A percentile compares a stretch with the other conserved stretches of the same genome.
Conservation (phyloP, 2,797 vertebrate genomes). For the Etheostoma nigrum region DNA sequence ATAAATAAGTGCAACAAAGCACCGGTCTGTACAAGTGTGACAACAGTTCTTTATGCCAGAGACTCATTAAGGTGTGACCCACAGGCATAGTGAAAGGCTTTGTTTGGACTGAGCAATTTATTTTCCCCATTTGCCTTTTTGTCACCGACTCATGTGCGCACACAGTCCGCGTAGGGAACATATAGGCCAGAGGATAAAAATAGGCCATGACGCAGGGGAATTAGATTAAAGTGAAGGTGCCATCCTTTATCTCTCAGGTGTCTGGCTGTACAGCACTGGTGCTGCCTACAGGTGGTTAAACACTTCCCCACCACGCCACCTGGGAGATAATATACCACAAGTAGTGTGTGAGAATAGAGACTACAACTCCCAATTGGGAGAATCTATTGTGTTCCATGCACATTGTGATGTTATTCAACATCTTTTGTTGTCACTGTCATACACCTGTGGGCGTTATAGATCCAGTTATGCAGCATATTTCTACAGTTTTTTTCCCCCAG, state of each 20-base stretch:
- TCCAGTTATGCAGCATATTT: not conserved
- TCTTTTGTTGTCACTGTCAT: constrained; percentile 7
- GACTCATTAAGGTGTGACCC: constrained; percentile 7
- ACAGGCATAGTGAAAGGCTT: constrained; percentile 13
- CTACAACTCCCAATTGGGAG: constrained; percentile 1
- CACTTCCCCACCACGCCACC: not conserved
- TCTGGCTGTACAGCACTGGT: constrained; percentile 41
- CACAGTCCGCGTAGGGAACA: constrained; percentile 47
- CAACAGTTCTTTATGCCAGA: not conserved
- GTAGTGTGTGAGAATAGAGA: not conserved
- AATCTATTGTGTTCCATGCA: not conserved
- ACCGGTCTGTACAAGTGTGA: not conserved
- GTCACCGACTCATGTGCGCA: constrained; percentile 63
- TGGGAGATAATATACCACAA: constrained; percentile 12
- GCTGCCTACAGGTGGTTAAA: constrained; percentile 65
- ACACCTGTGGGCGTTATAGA: constrained; percentile 41
- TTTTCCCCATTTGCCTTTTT: constrained; percentile 47
- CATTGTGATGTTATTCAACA: not conserved
- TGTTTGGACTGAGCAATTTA: constrained; percentile 5
- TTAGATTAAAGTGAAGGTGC: constrained; percentile 77
- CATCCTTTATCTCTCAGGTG: constrained; percentile 69
- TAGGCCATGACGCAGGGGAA: constrained; percentile 78
- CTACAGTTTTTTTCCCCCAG: constrained; percentile 7
- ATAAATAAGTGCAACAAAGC: not conserved
- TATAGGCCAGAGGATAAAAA: constrained; percentile 75